A percentile compares a stretch with the other conserved stretches of the same genome.
Evolutionary conservation across 2,888 invertebrate genomes (phyloP).

Genomic region (Nematopogon swammerdamellus): DNA sequence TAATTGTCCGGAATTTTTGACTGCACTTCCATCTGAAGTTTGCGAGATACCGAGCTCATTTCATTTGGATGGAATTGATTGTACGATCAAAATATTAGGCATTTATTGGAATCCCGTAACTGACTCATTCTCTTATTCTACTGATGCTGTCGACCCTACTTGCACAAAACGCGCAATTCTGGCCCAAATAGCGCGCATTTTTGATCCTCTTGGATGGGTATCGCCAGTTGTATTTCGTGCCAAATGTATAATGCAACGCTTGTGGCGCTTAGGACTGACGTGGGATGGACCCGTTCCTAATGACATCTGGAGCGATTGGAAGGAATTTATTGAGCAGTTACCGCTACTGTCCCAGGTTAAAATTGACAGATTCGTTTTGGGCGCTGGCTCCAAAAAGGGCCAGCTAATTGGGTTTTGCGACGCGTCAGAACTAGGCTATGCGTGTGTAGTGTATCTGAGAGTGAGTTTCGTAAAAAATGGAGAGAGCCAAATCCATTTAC

Average conservation of each 20-base stretch:
- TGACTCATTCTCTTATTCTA: neutral
- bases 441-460: neutral
- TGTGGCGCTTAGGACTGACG: neutral
- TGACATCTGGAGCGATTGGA: neutral
- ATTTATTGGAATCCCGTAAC: neutral
- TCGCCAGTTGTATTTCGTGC: constrained; percentile 2
- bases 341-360: neutral
- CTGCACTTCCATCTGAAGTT: neutral
- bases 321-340: neutral
- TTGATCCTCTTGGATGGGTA: constrained; percentile 3
- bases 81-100: neutral
- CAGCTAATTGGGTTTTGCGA: neutral
- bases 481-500: neutral
- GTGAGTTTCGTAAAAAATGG: too few relatives aligned
- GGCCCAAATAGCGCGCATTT: neutral
- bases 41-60: neutral
- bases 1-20: neutral
- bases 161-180: constrained; percentile 2
- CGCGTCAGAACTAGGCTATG: neutral
- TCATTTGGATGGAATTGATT: neutral
- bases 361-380: neutral
- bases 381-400: neutral
- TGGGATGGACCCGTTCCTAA: neutral
- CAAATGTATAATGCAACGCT: neutral
- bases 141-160: neutral